These are phyloP conservation scores for Noctuana brunneofusca DNA, from an alignment of 2,888 invertebrate species.

Conservation along the genomic window DNA sequence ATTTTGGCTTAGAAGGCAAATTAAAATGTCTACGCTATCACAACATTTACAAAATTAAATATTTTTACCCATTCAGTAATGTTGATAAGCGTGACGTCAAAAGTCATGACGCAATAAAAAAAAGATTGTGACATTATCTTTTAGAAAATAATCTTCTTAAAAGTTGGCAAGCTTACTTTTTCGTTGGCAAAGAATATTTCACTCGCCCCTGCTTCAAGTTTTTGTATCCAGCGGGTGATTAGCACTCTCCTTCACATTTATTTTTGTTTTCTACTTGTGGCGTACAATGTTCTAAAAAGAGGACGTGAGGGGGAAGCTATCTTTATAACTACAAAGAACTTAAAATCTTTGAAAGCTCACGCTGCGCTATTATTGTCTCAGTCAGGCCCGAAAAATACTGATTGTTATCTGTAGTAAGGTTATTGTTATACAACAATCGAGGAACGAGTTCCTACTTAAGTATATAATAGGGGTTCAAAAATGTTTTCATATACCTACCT, in stretches of 20 bases:
- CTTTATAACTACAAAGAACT: slow-evolving; percentile 33
- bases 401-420: slow-evolving; percentile 12
- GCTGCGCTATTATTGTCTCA: slow-evolving; percentile 40
- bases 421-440: background rate
- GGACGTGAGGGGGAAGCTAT: slow-evolving; percentile 15
- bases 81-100: background rate
- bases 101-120: slow-evolving; percentile 2
- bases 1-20: background rate
- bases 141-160: background rate
- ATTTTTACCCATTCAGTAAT: background rate
- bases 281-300: slow-evolving; percentile 24
- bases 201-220: slow-evolving; percentile 22
- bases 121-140: slow-evolving; percentile 2
- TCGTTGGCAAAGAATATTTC: slow-evolving; percentile 42
- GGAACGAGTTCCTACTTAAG: background rate
- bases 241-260: slow-evolving; percentile 29
- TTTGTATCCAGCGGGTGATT: slow-evolving; percentile 33
- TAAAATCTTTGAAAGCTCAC: slow-evolving; percentile 42
- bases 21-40: background rate
- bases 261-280: slow-evolving; percentile 26
- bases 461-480: too few species aligned
- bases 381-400: slow-evolving; percentile 40
- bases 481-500: too few species aligned
- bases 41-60: slow-evolving; percentile 1
- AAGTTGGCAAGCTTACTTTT: background rate